Base-by-base conservation (phyloP, 2,797 vertebrate genomes). In the Erethizon dorsatum region DNA sequence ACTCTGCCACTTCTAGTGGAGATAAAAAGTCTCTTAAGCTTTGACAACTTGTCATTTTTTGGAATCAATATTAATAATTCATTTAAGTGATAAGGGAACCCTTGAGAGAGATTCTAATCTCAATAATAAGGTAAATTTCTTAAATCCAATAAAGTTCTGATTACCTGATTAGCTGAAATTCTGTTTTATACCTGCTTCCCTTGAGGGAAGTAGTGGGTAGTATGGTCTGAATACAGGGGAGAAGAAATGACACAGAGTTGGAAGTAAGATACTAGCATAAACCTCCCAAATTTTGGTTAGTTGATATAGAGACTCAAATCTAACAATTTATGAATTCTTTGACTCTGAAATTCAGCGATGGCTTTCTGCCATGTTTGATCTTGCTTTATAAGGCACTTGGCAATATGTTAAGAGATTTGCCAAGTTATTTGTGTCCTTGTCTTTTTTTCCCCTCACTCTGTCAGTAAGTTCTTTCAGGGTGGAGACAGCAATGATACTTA, bases 371-470 rank as follows among this genome's bases (percentile, higher is more conserved):
- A 93, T 86, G 71, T 91, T 94, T 93, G 69, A 94, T 80, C 83
- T 94, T 95, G 79, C 90, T 95, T 96, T 96, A 82, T 96, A 82
- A 95, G 52, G 52, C 77, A 96, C 90, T 97, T 97, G 97, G 90
- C 92, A 92, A 94, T 52, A 88, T 88, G 84, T 82, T 96, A 83
- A 95, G 89, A 89, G 91, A 61, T 93, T 95, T 97, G 94, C 95
- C 83, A 85, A 94, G 93, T 96, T 95, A 92, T 95, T 95, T 95
- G 88, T 83, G 67, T 83, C 90, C 79, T 84, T 93, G 63, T 84
- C 75, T 92, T 78, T 78, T 73, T 80, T 69, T 77, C 5, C 5
- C 77, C 50, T 77, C 47, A 54, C 22, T 82, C 69, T n/a, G 77
- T 63, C 57, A 88, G 65, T 61, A 83, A 86, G 24, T 91, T 90